These are phyloP conservation scores for Tringa solitaria DNA, from an alignment of 2,113 vertebrate genomes.

Conservation along the genomic window DNA sequence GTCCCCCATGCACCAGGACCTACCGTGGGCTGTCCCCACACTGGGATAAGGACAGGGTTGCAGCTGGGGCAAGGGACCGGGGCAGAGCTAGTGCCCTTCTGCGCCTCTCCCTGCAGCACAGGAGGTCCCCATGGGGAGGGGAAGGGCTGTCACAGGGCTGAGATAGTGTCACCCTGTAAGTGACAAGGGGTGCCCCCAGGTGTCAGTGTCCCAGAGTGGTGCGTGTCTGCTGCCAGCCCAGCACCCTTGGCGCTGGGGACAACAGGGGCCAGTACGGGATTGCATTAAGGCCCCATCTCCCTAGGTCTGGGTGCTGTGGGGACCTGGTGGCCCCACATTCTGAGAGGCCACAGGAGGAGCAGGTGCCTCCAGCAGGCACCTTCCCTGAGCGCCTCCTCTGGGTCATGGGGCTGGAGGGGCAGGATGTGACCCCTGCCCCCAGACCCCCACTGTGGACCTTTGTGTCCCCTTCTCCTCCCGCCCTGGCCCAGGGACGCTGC, in stretches of 20 bases:
- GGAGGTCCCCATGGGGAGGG: background rate
- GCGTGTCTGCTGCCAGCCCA: background rate
- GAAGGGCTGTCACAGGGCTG: background rate
- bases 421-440: background rate
- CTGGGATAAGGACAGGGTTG: background rate
- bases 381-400: background rate
- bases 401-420: background rate
- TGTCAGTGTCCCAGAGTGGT: accelerated
- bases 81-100: background rate
- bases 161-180: background rate
- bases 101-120: accelerated
- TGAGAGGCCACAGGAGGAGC: background rate
- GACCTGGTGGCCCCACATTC: background rate
- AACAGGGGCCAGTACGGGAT: accelerated
- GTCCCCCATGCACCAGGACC: background rate
- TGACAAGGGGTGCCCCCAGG: background rate
- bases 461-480: background rate
- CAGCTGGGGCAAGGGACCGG: background rate
- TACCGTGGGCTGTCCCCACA: background rate
- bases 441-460: no score
- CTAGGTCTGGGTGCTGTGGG: background rate
- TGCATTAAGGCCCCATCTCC: background rate
- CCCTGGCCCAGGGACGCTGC: background rate
- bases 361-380: accelerated
- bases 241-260: background rate